A percentile compares a stretch with the other conserved stretches of the same genome.
phyloP scores from a whole-genome alignment of 2,888 invertebrate genomes.

The Drosophila monieri region DNA sequence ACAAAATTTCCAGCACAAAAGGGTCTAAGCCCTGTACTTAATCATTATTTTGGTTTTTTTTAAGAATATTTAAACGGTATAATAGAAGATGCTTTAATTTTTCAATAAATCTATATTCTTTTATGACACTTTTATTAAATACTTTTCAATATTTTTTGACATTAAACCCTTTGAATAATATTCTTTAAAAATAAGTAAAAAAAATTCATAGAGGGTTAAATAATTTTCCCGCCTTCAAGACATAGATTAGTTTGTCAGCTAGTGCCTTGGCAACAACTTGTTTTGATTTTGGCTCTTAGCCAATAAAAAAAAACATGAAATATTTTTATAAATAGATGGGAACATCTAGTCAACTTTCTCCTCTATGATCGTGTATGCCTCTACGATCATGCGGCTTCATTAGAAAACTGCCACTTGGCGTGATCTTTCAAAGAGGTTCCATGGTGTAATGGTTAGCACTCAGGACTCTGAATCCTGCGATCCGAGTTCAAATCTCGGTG shows the following conservation, averaged over 20 bases:
- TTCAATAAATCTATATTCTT: no score
- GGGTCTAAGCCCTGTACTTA: not conserved
- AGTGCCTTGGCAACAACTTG: conserved; percentile 6
- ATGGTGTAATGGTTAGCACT: conserved; percentile 86
- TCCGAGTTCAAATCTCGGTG: conserved; percentile 85
- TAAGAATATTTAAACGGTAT: not conserved
- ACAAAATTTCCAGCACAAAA: not conserved
- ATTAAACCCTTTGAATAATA: not conserved
- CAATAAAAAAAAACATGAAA: not conserved
- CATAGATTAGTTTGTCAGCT: not conserved
- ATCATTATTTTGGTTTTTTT: not conserved
- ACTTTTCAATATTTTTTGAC: not conserved
- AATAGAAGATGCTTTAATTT: not conserved
- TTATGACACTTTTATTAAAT: no score
- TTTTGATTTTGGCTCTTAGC: not conserved
- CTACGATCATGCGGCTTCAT: not conserved
- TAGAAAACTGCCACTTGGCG: conserved; percentile 12
- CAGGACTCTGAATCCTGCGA: conserved; percentile 85
- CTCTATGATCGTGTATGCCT: conserved; percentile 4
- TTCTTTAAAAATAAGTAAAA: not conserved
- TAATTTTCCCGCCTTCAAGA: not conserved
- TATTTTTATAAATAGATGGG: conserved; percentile 9
- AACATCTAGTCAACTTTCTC: conserved; percentile 24
- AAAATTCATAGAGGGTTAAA: not conserved
- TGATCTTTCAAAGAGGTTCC: conserved; percentile 78